A percentile compares a stretch with the other conserved stretches of the same genome.
Conservation (phyloP, 2,113 vertebrate genomes). For the Forbesichthys papilliferus region DNA sequence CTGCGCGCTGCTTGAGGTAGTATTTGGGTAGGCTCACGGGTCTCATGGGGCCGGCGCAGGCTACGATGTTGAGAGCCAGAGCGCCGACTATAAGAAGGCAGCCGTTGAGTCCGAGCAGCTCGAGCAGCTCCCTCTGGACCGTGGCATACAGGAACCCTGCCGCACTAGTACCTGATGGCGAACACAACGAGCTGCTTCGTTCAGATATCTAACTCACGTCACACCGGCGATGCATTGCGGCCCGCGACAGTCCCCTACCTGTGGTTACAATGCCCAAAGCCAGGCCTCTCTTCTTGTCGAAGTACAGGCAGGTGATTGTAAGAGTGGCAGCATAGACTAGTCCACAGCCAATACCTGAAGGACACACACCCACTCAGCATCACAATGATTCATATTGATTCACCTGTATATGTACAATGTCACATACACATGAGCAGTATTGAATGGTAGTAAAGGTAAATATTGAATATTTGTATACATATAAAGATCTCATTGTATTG, state of each 20-base stretch:
- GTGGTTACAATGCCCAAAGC: constrained; percentile 87
- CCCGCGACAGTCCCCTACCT: constrained; percentile 68
- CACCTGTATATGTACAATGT: too few relatives aligned
- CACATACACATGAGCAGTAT: too few relatives aligned
- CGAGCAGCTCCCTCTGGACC: constrained; percentile 79
- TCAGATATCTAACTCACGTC: too few relatives aligned
- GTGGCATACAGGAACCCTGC: constrained; percentile 87
- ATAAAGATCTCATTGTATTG: too few relatives aligned
- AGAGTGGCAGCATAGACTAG: constrained; percentile 86
- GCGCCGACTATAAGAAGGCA: constrained; percentile 85
- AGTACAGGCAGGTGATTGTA: constrained; percentile 88
- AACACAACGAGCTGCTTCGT: background rate
- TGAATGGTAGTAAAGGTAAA: background rate
- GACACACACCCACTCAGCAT: background rate
- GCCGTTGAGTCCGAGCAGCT: constrained; percentile 83
- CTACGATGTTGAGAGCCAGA: constrained; percentile 84
- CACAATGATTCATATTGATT: background rate
- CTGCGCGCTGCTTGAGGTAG: constrained; percentile 70
- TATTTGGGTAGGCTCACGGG: constrained; percentile 67
- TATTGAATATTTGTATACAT: too few relatives aligned
- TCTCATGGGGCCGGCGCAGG: constrained; percentile 86
- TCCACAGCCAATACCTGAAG: constrained; percentile 84
- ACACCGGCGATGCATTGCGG: too few relatives aligned
- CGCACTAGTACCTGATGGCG: constrained; percentile 80
- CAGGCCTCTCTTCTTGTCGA: constrained; percentile 85